Evolutionary conservation across 2,113 vertebrate genomes (phyloP), one percentile per base, ranked within the genome.

Genomic region (Anthoscopus minutus): DNA sequence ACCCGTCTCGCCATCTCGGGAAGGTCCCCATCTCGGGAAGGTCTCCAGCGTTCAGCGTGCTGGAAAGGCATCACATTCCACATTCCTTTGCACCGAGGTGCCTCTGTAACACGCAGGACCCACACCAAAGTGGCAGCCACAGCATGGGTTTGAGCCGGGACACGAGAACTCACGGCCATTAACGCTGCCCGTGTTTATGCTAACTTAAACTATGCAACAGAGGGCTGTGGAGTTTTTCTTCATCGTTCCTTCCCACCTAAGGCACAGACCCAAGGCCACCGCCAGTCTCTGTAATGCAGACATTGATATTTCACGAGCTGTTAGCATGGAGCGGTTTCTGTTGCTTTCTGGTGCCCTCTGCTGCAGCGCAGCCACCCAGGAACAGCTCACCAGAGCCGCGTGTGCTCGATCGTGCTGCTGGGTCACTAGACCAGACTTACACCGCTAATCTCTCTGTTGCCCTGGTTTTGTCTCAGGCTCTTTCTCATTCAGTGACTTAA

Each of bases 271-370:
- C 74, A 18, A 31, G 6, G 35, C n/a, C 62, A 3, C 18, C 8
- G 9, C 10, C 72, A 12, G 31, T 10, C 37, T 57, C 10, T 6
- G 27, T 5, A 37, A 30, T 4, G 7, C 53, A 33, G 51, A 2
- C 67, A 1, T 0, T 2, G 3, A 64, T 30, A 4, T 45, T 51
- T 24, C 2, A 10, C 12, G 19, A 8, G 84, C 77, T 51, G 65
- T 9, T 9, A 47, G 81, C 78, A 2, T 40, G 1, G 37, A 65
- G 56, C 33, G 1, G n/a, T 5, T 93, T 89, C 48, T 23, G 74
- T 44, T 81, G 90, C 92, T 88, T 88, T 76, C 62, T 86, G 95
- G 93, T 96, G 95, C 95, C 95, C 96, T 96, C 95, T 96, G 90
- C 70, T 94, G 96, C 96, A 91, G 92, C 8, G 81, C 45, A 9